Evolutionary conservation across 1,140 invertebrate genomes (phyloP), one percentile per base, ranked within the genome.

Genomic region (Neodiprion virginianus): DNA sequence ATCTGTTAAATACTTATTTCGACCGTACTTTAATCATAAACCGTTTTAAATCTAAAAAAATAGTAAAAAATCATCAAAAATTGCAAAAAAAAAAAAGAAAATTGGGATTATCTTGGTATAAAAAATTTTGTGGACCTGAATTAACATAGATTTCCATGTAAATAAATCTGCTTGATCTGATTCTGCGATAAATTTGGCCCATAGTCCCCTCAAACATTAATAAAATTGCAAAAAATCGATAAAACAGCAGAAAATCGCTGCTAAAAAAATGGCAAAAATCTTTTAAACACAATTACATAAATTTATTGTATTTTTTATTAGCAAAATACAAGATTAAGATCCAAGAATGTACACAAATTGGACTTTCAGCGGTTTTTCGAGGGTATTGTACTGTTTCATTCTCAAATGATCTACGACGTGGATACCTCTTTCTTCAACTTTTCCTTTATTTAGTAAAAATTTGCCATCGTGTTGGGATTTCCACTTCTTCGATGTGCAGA

Each of bases 101-200:
- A 21, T 1, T 21, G 61, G 61, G 61, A 72, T 72, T 50, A 50
- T 68, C 1, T 67, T 74, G 40, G 48, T 74, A 48, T 17, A 48
- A 74, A 74, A 69, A 68, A 68, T 1, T 49, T 74, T 28, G 48
- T 74, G 17, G 47, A 17, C 48, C 72, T 17, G 28, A 1, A 40
- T 3, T 40, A 5, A 74, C 7, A n/a, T 0, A n/a, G 9, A 48
- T 69, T 74, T 69, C 50, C 1, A 69, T 69, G 72, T 14, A 69
- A 21, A 69, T 74, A 9, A 69, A 74, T 69, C 28, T 69, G 48
- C 67, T 74, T 8, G 10, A 69, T 50, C 72, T 61, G 8, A 72
- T 17, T 72, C 71, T 72, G 71, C 48, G 47, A 53, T 72, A 61
- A 61, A 72, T 72, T 72, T 72, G 71, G 71, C 50, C 71, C 71